Conservation (phyloP, 2,113 vertebrate genomes). For the Castor canadensis region DNA sequence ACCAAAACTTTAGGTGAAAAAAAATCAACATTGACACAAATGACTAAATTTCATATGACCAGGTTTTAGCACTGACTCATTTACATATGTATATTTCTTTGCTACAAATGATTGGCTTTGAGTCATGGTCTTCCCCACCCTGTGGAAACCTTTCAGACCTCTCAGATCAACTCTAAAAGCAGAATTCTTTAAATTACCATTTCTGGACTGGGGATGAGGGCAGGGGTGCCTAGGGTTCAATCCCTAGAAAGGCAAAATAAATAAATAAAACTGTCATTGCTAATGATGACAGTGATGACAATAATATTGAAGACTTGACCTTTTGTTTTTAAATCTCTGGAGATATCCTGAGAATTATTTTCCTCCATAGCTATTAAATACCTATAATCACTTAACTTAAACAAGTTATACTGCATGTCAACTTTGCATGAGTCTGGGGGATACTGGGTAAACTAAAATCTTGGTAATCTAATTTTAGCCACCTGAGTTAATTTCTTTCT, state of each 20-base stretch:
- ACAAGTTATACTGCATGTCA: neutral
- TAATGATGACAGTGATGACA: neutral
- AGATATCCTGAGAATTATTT: neutral
- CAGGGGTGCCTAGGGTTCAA: neutral
- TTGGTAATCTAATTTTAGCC: neutral
- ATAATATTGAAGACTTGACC: neutral
- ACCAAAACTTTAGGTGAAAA: constrained; percentile 8
- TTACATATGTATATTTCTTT: neutral
- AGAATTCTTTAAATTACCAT: neutral
- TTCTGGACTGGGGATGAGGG: neutral
- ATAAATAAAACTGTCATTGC: neutral
- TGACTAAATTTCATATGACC: constrained; percentile 1
- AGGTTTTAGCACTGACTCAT: neutral
- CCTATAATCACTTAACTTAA: neutral
- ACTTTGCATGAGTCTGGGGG: neutral
- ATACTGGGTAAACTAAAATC: neutral
- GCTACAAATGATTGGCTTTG: neutral
- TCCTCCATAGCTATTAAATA: neutral
- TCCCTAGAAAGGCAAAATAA: neutral
- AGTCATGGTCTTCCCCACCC: neutral
- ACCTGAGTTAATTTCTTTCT: constrained; percentile 21
- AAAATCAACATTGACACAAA: neutral
- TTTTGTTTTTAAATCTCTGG: neutral
- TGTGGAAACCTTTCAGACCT: neutral
- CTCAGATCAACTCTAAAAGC: neutral